Base-by-base conservation (phyloP, 2,888 invertebrate species). In the Brachycybe producta region DNA sequence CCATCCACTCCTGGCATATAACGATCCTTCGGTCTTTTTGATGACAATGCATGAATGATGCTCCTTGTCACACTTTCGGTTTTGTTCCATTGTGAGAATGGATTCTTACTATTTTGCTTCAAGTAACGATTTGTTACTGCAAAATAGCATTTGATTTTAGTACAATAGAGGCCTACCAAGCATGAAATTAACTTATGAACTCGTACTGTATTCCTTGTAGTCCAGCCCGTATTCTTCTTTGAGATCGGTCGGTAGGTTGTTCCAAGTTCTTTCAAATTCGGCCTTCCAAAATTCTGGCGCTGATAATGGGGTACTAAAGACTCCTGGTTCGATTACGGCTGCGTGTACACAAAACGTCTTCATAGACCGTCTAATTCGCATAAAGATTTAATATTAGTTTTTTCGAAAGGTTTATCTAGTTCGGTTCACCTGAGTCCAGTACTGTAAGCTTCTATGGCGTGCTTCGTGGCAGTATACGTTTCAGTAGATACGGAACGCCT, bases 321-420 rank as follows among this genome's bases (percentile, higher is more conserved):
- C 3, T 7, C 47, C 47, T 39, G 47, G 47, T 17, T 47, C 47
- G 27, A 47, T 47, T 21, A 47, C 26, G 11, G 13, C 11, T 2
- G 39, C 47, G 8, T 27, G 24, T 8, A 26, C 47, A 27, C 27
- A 26, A n/a, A 39, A 47, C 11, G 8, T 5, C 21, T 24, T 38
- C 47, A 39, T 38, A 28, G 38, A 36, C 39, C 47, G 36, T 23
- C 47, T 47, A n/a, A n/a, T n/a, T n/a, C n/a, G n/a, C n/a, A n/a
- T n/a, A n/a, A n/a, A n/a, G n/a, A n/a, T n/a, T n/a, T n/a, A n/a
- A n/a, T n/a, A n/a, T n/a, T n/a, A n/a, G n/a, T n/a, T n/a, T n/a
- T n/a, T n/a, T n/a, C n/a, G n/a, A n/a, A n/a, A n/a, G n/a, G n/a
- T n/a, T n/a, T n/a, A n/a, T n/a, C n/a, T n/a, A n/a, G n/a, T n/a